These are phyloP conservation scores for Herminia tarsipennalis DNA, from an alignment of 2,888 invertebrate species.

Conservation along the genomic window DNA sequence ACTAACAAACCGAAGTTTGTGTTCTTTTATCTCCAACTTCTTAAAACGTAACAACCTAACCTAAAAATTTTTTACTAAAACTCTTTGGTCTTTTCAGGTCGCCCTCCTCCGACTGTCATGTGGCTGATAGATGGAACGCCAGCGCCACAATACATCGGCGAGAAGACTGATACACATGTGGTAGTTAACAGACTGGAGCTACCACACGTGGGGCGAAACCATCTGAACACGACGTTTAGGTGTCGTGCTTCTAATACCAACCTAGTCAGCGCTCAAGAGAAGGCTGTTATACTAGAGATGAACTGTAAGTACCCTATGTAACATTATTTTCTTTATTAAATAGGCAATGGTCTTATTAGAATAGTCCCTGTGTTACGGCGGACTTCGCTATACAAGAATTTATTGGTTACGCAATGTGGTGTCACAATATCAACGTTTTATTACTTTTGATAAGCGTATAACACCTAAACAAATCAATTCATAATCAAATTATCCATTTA, in stretches of 20 bases:
- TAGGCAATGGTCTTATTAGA: no score
- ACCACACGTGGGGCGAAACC: slow-evolving; percentile 89
- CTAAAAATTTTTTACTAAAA: no score
- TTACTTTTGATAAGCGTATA: no score
- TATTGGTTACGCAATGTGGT: no score
- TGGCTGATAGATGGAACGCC: slow-evolving; percentile 92
- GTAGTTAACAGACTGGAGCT: slow-evolving; percentile 93
- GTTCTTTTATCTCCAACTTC: no score
- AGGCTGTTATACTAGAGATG: slow-evolving; percentile 93
- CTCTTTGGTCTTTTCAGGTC: slow-evolving; percentile 88
- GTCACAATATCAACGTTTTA: no score
- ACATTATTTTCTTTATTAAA: not conserved
- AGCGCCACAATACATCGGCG: slow-evolving; percentile 89
- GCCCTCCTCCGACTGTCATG: slow-evolving; percentile 93
- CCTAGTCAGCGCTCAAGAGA: slow-evolving; percentile 93
- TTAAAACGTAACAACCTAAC: no score
- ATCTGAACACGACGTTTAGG: slow-evolving; percentile 94
- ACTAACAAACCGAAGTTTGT: not conserved
- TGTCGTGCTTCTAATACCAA: slow-evolving; percentile 96
- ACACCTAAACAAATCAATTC: no score
- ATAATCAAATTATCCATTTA: no score
- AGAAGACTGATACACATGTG: slow-evolving; percentile 89
- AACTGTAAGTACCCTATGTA: slow-evolving; percentile 88
- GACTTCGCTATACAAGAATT: no score
- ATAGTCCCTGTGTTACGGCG: no score